Base-by-base conservation (phyloP, 2,888 invertebrate genomes). In the Leptopterna dolabrata region DNA sequence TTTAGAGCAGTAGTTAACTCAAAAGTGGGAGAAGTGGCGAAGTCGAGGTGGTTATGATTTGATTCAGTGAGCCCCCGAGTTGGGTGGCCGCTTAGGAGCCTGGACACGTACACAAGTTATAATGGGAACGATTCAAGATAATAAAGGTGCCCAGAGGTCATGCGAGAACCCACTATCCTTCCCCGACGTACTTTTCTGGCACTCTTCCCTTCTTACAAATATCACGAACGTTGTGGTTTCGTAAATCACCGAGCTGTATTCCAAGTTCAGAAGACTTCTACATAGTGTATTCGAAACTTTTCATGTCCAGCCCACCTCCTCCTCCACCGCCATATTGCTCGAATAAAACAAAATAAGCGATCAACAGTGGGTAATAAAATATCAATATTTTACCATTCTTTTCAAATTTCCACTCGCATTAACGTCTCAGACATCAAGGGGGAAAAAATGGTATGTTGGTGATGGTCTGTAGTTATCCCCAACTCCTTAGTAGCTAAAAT, bases 51-150 rank as follows among this genome's bases (percentile, higher is more conserved):
- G 63, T 63, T 63, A 63, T 63, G 63, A 63, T 63, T 63, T 63
- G 63, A 63, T 63, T 63, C 63, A 63, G 63, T 63, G 63, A 63
- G 63, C 24, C 9, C 63, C 63, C 4, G 63, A 24, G 63, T 63
- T 63, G 63, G 63, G 63, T 7, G 19, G 63, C 63, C 63, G 63
- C 63, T 63, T 36, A 76, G 36, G 4, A 76, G 76, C 43, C 76
- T n/a, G 76, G 19, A 41, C 76, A 76, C 76, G 76, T 76, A 76
- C n/a, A 36, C 6, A 76, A 76, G 76, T 76, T 76, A 76, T 76
- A 76, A 76, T 76, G 76, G 76, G 76, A 76, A 36, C 76, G 76
- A 76, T 76, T 36, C 41, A 76, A 76, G 76, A 76, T 76, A 76
- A 76, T 76, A 76, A 76, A 76, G 76, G 43, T 41, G 76, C 6